Percentiles rank a stretch among this genome's conserved stretches.
These are phyloP conservation scores for Parauchenoglanis punctatus DNA, from an alignment of 2,797 vertebrate species.

Conservation along the genomic window DNA sequence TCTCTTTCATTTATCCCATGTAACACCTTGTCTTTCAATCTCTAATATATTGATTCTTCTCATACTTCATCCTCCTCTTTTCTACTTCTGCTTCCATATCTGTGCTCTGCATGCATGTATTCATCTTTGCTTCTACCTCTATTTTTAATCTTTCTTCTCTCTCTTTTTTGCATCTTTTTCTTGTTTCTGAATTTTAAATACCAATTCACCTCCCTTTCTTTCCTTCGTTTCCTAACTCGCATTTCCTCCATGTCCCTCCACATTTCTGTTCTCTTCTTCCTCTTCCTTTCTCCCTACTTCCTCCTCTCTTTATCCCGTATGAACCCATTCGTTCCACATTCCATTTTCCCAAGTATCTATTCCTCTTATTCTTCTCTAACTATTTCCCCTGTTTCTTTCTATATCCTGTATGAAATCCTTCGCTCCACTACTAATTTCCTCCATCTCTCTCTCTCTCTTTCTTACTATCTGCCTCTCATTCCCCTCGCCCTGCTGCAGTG, in stretches of 20 bases:
- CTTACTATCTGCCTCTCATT: conserved; percentile 45
- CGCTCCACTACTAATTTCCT: conserved; percentile 13
- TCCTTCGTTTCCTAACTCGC: background rate
- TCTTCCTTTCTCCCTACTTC: background rate
- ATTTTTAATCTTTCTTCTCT: background rate
- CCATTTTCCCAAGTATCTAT: background rate
- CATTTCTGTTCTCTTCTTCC: background rate
- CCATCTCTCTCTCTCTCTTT: conserved; percentile 37
- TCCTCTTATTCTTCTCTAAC: conserved; percentile 12
- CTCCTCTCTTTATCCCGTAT: background rate
- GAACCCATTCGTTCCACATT: background rate
- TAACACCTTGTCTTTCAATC: background rate
- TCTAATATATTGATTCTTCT: background rate
- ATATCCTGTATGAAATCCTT: conserved; percentile 53
- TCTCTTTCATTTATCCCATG: background rate
- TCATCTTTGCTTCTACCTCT: background rate
- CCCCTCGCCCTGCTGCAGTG: conserved; percentile 74
- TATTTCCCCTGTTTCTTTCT: conserved; percentile 28
- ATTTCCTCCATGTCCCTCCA: background rate
- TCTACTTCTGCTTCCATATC: background rate
- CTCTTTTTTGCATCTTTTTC: background rate
- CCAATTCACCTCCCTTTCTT: background rate
- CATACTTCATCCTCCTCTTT: background rate
- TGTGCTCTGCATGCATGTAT: background rate
- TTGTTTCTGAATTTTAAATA: background rate